Percentiles rank a stretch among this genome's conserved stretches.
These are phyloP conservation scores for Abramis brama DNA, from an alignment of 2,113 vertebrate species.

Conservation along the genomic window DNA sequence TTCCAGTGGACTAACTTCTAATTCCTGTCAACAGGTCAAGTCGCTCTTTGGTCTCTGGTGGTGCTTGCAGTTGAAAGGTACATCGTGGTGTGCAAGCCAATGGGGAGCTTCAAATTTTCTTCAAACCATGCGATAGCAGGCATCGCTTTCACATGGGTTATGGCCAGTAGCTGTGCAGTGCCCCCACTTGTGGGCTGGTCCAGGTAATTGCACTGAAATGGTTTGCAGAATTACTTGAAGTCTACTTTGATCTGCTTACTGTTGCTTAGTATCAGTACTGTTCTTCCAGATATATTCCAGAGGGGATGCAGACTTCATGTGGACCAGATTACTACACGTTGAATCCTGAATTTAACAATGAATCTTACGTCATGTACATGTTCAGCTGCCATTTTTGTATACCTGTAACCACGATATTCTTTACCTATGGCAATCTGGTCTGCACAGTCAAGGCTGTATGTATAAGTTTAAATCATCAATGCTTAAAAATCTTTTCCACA, in stretches of 20 bases:
- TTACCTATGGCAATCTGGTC: constrained; percentile 75
- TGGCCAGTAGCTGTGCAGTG: no score
- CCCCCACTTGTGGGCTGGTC: no score
- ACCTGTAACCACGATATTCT: constrained; percentile 71
- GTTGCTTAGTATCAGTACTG: neutral
- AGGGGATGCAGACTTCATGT: constrained; percentile 78
- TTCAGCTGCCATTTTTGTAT: constrained; percentile 69
- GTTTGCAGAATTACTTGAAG: no score
- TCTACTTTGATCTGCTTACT: no score
- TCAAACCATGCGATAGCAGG: constrained; percentile 59
- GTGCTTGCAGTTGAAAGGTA: constrained; percentile 76
- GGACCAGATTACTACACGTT: constrained; percentile 77
- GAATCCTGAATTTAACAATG: constrained; percentile 75
- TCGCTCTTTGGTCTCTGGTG: constrained; percentile 74
- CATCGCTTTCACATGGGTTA: no score
- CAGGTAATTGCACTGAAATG: no score
- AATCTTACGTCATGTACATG: constrained; percentile 78
- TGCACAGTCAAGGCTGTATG: constrained; percentile 78
- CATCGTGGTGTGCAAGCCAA: constrained; percentile 76
- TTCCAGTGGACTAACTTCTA: neutral
- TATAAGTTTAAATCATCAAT: neutral
- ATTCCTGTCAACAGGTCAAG: constrained; percentile 63
- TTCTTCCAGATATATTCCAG: constrained; percentile 72
- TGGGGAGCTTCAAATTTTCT: constrained; percentile 77
- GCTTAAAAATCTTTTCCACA: no score